These are phyloP conservation scores for Oreortyx pictus DNA, from an alignment of 2,797 vertebrate genomes.

Conservation along the genomic window DNA sequence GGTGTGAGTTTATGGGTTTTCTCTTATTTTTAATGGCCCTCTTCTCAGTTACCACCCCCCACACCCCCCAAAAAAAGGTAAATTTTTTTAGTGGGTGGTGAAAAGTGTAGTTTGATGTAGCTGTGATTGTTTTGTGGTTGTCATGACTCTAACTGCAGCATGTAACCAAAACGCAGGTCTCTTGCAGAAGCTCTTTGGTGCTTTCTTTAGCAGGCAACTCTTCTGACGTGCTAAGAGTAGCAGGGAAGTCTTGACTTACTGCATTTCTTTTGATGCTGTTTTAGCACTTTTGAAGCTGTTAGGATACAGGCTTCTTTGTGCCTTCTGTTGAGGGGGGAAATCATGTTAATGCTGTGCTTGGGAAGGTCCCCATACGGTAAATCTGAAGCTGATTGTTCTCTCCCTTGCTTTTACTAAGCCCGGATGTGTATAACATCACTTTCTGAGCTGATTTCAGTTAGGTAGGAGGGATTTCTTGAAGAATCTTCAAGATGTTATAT, in stretches of 20 bases:
- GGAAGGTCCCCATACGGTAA: background rate
- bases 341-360: background rate
- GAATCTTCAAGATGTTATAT: background rate
- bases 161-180: background rate
- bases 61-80: background rate
- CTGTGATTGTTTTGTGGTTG: background rate
- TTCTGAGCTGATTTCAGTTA: background rate
- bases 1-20: background rate
- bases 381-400: background rate
- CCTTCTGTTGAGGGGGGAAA: background rate
- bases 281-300: background rate
- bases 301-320: background rate
- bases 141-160: background rate
- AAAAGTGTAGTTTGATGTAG: background rate
- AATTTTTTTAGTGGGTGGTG: background rate
- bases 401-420: background rate
- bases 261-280: background rate
- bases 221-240: background rate
- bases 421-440: background rate
- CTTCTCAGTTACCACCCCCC: background rate
- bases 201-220: background rate
- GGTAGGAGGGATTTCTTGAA: background rate
- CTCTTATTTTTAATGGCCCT: background rate
- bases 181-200: background rate
- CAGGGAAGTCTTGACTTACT: background rate